A percentile compares a stretch with the other conserved stretches of the same genome.
These are phyloP conservation scores for Eurytoma californica DNA, from an alignment of 2,888 invertebrate species.

Conservation along the genomic window DNA sequence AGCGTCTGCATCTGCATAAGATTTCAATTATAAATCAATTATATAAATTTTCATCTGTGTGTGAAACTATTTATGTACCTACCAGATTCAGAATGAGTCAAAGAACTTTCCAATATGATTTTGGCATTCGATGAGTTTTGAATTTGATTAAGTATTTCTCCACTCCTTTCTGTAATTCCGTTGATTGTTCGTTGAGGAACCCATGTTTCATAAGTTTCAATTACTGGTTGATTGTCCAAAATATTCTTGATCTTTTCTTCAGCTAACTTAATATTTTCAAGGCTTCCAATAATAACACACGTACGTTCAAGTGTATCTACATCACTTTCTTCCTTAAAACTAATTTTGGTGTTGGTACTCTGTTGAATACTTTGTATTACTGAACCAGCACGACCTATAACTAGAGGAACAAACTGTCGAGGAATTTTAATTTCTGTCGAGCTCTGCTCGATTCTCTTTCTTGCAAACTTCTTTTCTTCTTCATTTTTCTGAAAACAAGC, in stretches of 20 bases:
- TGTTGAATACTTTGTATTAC: conserved; percentile 86
- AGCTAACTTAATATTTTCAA: conserved; percentile 82
- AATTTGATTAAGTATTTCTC: conserved; percentile 84
- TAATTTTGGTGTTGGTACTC: conserved; percentile 81
- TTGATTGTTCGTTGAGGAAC: conserved; percentile 83
- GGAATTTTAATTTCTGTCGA: conserved; percentile 79
- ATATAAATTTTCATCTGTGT: conserved; percentile 16
- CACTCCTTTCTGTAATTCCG: conserved; percentile 85
- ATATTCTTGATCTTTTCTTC: conserved; percentile 83
- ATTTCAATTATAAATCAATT: conserved; percentile 55
- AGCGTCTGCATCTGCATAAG: conserved; percentile 64
- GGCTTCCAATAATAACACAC: conserved; percentile 84
- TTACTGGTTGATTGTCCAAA: conserved; percentile 81
- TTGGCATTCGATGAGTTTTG: conserved; percentile 84
- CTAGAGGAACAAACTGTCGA: conserved; percentile 80
- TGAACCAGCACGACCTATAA: conserved; percentile 86
- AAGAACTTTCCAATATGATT: conserved; percentile 77
- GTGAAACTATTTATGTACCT: conserved; percentile 8
- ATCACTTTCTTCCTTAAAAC: conserved; percentile 75
- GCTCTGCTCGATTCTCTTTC: conserved; percentile 71
- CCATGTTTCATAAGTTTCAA: conserved; percentile 81
- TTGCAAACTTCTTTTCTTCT: conserved; percentile 59
- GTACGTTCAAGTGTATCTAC: conserved; percentile 78
- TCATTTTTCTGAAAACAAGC: conserved; percentile 64
- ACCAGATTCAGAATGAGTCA: conserved; percentile 40